These are phyloP conservation scores for Takifugu flavidus DNA, from an alignment of 2,113 vertebrate species.

Conservation along the genomic window DNA sequence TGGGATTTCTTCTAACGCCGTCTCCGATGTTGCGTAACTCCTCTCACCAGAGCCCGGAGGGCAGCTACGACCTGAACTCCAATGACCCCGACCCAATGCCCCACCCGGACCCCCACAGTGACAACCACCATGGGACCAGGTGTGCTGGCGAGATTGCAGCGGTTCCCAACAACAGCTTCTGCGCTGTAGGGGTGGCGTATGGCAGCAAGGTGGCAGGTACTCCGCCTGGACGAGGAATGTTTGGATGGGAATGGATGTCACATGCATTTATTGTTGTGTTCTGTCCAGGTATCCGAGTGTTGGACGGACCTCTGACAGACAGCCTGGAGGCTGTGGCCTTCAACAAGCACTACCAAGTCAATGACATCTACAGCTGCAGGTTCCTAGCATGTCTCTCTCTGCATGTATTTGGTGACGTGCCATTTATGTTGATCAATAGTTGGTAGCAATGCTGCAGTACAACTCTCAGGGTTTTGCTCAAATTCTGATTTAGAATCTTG, in stretches of 20 bases:
- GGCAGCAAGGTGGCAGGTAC: conserved; percentile 92
- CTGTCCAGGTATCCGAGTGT: conserved; percentile 89
- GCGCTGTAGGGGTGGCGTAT: conserved; percentile 90
- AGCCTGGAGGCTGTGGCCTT: conserved; percentile 97
- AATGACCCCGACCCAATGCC: conserved; percentile 97
- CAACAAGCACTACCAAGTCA: conserved; percentile 99
- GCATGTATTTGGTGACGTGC: neutral
- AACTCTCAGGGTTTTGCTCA: neutral
- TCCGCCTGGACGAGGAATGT: neutral
- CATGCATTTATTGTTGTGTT: conserved; percentile 4
- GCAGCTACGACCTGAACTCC: conserved; percentile 96
- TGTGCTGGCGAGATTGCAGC: conserved; percentile 95
- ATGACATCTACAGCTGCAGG: conserved; percentile 99
- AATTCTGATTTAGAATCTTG: neutral
- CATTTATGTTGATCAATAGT: neutral
- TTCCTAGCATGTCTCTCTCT: conserved; percentile 36
- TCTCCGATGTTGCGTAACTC: neutral
- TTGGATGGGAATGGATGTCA: neutral
- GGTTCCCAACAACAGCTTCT: conserved; percentile 93
- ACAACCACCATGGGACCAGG: conserved; percentile 94
- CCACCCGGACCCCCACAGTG: conserved; percentile 83
- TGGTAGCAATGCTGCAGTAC: neutral
- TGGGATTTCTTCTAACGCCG: no score
- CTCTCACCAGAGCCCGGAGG: conserved; percentile 85
- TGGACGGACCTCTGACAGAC: conserved; percentile 95